Base-by-base conservation (phyloP, 2,797 vertebrate species). In the Furcifer pardalis region DNA sequence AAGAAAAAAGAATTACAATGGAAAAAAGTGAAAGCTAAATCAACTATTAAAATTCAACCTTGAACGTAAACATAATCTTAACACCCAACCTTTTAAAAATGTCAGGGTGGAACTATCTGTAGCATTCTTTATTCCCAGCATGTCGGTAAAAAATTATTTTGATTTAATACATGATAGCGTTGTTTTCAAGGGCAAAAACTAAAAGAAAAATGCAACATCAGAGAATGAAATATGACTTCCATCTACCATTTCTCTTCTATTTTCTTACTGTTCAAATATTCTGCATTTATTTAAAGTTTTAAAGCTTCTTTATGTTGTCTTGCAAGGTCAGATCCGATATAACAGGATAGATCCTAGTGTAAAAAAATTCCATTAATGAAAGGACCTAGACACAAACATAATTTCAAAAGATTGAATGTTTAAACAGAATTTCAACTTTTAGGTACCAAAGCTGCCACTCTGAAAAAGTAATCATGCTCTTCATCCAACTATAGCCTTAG, bases 151-250 rank as follows among this genome's bases (percentile, higher is more conserved):
- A 85, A 87, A 90, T 77, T 69, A 88, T 94, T 94, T 92, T 94
- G 95, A 96, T 95, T 95, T 93, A 95, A 93, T 89, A 90, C 92
- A 94, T 74, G 93, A 95, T 96, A 95, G 85, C 90, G 94, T 93
- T 91, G 85, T 91, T 95, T 94, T 95, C 95, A 96, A 96, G 94
- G 95, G 93, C 95, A 95, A 93, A 90, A 84, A 93, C 85, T 85
- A 17, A 74, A 91, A 94, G 90, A 95, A 94, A 95, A 94, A 95
- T 88, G 87, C 60, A 92, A 76, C 86, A 88, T 89, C 90, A 80
- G 89, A 93, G 89, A 93, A 95, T 96, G 95, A 96, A 95, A 95
- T 95, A 96, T 2, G 76, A 95, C 93, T 93, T 91, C 85, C 86
- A 92, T 89, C 92, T 93, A 91, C 92, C 94, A 95, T 95, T 94